phyloP scores from a whole-genome alignment of 2,888 invertebrate species.

The Octonoba sinensis region DNA sequence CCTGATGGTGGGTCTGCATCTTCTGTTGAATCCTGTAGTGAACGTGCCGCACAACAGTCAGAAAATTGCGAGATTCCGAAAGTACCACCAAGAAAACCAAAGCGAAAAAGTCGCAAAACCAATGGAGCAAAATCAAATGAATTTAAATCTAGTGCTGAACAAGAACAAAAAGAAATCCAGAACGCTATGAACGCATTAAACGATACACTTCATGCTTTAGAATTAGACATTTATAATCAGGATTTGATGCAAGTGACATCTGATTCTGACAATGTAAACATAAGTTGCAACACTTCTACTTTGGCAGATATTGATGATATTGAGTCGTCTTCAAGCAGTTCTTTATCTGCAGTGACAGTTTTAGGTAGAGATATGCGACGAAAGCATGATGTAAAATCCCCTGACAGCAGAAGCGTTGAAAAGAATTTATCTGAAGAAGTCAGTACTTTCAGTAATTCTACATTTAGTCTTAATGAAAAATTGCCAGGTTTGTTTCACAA shows the following conservation, averaged over 20 bases:
- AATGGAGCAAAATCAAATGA: not conserved
- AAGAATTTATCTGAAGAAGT: conserved; percentile 48
- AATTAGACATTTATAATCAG: conserved; percentile 56
- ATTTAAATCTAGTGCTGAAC: conserved; percentile 20
- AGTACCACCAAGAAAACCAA: conserved; percentile 56
- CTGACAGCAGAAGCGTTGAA: conserved; percentile 33
- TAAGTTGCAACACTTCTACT: conserved; percentile 39
- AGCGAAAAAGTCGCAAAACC: conserved; percentile 21
- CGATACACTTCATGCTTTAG: conserved; percentile 49
- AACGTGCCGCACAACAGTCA: conserved; percentile 11
- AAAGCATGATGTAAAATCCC: conserved; percentile 22
- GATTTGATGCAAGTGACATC: conserved; percentile 34
- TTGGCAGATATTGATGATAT: conserved; percentile 46
- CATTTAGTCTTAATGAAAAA: conserved; percentile 19
- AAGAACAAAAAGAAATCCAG: conserved; percentile 51
- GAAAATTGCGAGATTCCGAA: conserved; percentile 23
- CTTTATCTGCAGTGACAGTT: conserved; percentile 49
- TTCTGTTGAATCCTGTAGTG: conserved; percentile 34
- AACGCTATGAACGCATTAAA: conserved; percentile 55
- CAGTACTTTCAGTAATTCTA: conserved; percentile 53
- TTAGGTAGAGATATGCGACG: conserved; percentile 24
- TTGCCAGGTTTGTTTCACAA: conserved; percentile 33
- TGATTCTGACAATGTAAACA: conserved; percentile 4
- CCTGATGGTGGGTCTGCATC: conserved; percentile 55
- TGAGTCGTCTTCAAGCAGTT: conserved; percentile 56